Base-by-base conservation (phyloP, 2,797 vertebrate species). In the Glossophaga mutica region DNA sequence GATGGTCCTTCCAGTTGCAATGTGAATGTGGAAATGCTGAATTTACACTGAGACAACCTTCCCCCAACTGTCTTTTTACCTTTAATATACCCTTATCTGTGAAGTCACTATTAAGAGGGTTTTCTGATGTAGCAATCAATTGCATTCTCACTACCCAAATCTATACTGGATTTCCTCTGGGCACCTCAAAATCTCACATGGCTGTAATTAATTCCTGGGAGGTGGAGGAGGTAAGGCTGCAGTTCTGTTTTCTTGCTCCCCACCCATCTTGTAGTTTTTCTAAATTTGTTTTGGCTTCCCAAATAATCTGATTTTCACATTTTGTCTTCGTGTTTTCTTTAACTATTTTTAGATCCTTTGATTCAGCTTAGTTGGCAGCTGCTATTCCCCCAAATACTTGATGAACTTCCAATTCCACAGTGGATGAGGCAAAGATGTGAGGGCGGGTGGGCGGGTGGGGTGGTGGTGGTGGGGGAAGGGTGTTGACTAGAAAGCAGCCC, bases 261-360 rank as follows among this genome's bases (percentile, higher is more conserved):
- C 57, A 46, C 57, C 55, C 50, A 79, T 84, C 68, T 74, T 92
- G 37, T 89, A 85, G 90, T 78, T 93, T 96, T 81, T 76, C 74
- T 89, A 73, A 77, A 15, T 95, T 95, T 71, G 94, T 81, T 71
- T 83, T 32, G 62, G 77, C 78, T 94, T 90, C 44, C 76, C 42
- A 55, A 52, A 94, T 95, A 90, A 94, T 96, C 82, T 81, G 82
- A 92, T 95, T 94, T 96, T 94, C 77, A 94, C 77, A 68, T 96
- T 96, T 90, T 91, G 70, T 84, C 93, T 96, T 85, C 91, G 62
- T 96, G 78, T 91, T 96, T 95, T 94, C 95, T 95, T 94, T 67
- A 57, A 46, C 90, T 96, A 94, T 94, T 97, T 97, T 97, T 97
- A 96, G 94, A 71, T 81, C 48, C 34, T 94, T 95, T 91, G 85